These are phyloP conservation scores for Chrysemys picta DNA, from an alignment of 2,113 vertebrate genomes.

Conservation along the genomic window DNA sequence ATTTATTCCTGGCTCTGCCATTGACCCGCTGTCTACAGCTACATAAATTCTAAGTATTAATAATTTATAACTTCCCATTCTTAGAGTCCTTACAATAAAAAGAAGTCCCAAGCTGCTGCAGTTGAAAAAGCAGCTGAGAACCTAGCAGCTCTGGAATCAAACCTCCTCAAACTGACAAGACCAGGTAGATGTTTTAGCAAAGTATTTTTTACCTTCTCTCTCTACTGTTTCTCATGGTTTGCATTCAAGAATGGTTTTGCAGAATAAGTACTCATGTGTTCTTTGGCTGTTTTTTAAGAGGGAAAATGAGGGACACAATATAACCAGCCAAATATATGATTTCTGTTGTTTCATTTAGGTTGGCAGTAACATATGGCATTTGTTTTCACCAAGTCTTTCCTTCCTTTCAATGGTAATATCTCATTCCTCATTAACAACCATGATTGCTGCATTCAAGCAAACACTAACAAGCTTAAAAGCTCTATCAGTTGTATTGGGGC, in stretches of 20 bases:
- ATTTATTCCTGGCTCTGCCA: neutral
- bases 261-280: neutral
- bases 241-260: conserved; percentile 9
- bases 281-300: neutral
- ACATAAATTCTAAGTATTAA: neutral
- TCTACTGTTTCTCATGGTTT: conserved; percentile 14
- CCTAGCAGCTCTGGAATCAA: conserved; percentile 79
- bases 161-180: conserved; percentile 77
- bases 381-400: neutral
- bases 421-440: neutral
- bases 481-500: neutral
- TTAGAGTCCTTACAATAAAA: conserved; percentile 59
- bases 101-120: conserved; percentile 47
- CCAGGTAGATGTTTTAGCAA: conserved; percentile 49
- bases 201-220: neutral
- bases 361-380: neutral
- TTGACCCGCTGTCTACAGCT: neutral
- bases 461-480: neutral
- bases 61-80: conserved; percentile 49
- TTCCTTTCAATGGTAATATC: neutral
- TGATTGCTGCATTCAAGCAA: neutral
- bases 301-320: neutral
- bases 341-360: neutral
- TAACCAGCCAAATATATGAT: neutral
- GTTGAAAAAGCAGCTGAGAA: conserved; percentile 80